Conservation (phyloP, 2,888 invertebrate genomes). For the Xanthia icteritia region DNA sequence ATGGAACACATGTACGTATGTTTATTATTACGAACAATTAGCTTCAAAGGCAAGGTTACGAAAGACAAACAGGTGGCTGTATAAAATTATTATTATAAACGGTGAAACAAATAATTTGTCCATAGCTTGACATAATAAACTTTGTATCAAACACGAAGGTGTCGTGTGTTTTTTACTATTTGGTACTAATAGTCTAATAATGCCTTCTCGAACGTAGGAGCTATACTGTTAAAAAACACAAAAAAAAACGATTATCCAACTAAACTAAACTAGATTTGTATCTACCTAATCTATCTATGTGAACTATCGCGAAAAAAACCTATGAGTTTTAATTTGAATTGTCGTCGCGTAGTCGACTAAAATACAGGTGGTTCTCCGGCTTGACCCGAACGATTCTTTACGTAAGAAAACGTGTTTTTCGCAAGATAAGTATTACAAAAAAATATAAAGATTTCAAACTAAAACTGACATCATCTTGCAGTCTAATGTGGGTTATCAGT, state of each 20-base stretch:
- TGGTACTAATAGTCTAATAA: too few relatives aligned
- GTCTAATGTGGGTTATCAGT: slow-evolving; percentile 34
- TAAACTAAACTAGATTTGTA: background rate
- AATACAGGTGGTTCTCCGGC: background rate
- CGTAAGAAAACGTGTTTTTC: slow-evolving; percentile 26
- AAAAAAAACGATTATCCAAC: background rate
- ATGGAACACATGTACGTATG: slow-evolving; percentile 58
- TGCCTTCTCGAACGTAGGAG: background rate
- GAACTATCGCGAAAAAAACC: background rate
- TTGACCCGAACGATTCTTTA: background rate
- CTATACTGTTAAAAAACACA: background rate
- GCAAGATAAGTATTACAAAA: background rate
- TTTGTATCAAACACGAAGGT: slow-evolving; percentile 20
- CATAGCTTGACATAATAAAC: slow-evolving; percentile 32
- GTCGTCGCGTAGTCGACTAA: background rate
- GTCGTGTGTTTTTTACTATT: slow-evolving; percentile 6
- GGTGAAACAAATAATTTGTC: slow-evolving; percentile 35
- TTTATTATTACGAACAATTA: slow-evolving; percentile 68
- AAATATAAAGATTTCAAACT: background rate
- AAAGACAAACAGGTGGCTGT: slow-evolving; percentile 47
- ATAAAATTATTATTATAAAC: slow-evolving; percentile 34
- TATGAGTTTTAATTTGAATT: background rate
- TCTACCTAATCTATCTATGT: background rate
- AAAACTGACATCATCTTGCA: slow-evolving; percentile 27
- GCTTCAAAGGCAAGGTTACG: slow-evolving; percentile 67